Base-by-base conservation (phyloP, 1,140 invertebrate species). In the Drosophila albomicans region DNA sequence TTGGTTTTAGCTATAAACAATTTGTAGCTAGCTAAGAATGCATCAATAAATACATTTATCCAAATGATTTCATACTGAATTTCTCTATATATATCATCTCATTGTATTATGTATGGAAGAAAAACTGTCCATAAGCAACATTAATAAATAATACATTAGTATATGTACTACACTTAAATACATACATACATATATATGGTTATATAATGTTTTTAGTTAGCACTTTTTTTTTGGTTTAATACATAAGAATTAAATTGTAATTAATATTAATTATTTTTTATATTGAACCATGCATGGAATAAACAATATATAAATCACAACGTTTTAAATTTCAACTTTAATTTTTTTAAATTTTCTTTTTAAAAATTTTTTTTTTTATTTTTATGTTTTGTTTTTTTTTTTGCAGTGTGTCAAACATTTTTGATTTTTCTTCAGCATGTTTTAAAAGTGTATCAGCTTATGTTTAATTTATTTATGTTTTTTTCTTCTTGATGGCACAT, bases 11-110 rank as follows among this genome's bases (percentile, higher is more conserved):
- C 65, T 69, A 75, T 69, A 72, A 72, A 79, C 66, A 72, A 72
- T 59, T 72, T 79, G 71, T 48, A 48, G 62, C 84, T 87, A 87
- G 85, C 84, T 87, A 87, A 80, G 69, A 84, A 87, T 87, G 84
- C 84, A 87, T 87, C 84, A 87, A 87, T 87, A 87, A 87, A 87
- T 75, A 87, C 84, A 87, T 87, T 87, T 84, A 87, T 87, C 58
- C 69, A 73, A 75, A 75, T 72, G 48, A 48, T 59, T 52, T 48
- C 11, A 43, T 66, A 59, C 38, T 79, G 62, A 87, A 68, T 67
- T 62, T 68, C 20, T 48, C 56, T 66, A 65, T 78, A 64, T 75
- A 45, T 73, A 49, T 68, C 45, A 25, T 72, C 45, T 52, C 4
- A 5, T 43, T 35, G 38, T 54, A 43, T 43, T 68, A 66, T 82